phyloP scores from a whole-genome alignment of 2,113 vertebrate species.

The rabbit (Oryctolagus cuniculus) region mOryCun1.1 NC_091435.1:92438001-92438500 shows the following conservation, averaged over 20 bases:
- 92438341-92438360: neutral
- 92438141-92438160: neutral
- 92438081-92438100: neutral
- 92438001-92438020: neutral
- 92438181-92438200: neutral
- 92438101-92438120: neutral
- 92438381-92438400: neutral
- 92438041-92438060: neutral
- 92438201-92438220: neutral
- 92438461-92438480: neutral
- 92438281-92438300: neutral
- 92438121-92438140: neutral
- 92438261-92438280: slow-evolving; percentile 41
- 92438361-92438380: slow-evolving; percentile 23
- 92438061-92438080: fast-evolving
- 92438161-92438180: slow-evolving; percentile 2
- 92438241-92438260: neutral
- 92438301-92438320: slow-evolving; percentile 30
- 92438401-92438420: neutral
- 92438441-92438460: neutral
- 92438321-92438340: neutral
- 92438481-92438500: neutral
- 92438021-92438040: neutral
- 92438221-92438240: neutral
- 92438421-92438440: neutral